Percentiles rank a stretch among this genome's conserved stretches.
phyloP scores from a whole-genome alignment of 2,797 vertebrate genomes.

The Neolamprologus multifasciatus region DNA sequence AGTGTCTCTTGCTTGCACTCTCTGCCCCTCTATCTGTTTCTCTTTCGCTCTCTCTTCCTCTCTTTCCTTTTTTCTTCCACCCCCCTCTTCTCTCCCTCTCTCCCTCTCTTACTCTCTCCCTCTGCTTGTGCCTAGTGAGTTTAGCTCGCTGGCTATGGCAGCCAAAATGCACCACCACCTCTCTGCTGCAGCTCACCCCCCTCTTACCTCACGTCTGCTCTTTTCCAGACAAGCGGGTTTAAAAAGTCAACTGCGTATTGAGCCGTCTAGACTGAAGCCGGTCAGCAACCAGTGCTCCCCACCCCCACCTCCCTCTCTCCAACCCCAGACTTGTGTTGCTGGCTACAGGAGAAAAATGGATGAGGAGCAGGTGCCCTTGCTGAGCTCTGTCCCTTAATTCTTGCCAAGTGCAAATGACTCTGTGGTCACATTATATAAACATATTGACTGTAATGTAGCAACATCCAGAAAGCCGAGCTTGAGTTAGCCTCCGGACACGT shows the following conservation, averaged over 20 bases:
- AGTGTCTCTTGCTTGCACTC: constrained; percentile 16
- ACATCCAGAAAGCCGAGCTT: neutral
- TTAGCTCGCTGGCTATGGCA: constrained; percentile 13
- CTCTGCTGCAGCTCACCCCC: constrained; percentile 52
- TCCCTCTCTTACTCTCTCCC: neutral
- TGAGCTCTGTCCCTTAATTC: constrained; percentile 31
- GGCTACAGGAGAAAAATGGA: constrained; percentile 63
- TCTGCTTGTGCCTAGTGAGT: neutral
- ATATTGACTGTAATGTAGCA: neutral
- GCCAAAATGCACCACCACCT: constrained; percentile 48
- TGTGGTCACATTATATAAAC: constrained; percentile 39
- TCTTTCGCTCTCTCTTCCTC: neutral
- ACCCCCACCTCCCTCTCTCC: constrained; percentile 22
- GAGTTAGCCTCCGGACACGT: neutral
- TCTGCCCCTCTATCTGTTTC: neutral
- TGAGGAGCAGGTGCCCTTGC: constrained; percentile 65
- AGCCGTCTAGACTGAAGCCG: constrained; percentile 73
- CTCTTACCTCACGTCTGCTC: constrained; percentile 70
- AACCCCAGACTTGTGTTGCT: constrained; percentile 50
- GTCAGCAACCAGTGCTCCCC: constrained; percentile 53
- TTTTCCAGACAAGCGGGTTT: constrained; percentile 76
- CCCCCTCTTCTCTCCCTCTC: neutral
- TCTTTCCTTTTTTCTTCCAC: neutral
- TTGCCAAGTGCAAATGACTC: constrained; percentile 32
- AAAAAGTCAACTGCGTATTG: constrained; percentile 77